Evolutionary conservation across 2,797 vertebrate species (phyloP).

Genomic region (Lateolabrax maculatus): DNA sequence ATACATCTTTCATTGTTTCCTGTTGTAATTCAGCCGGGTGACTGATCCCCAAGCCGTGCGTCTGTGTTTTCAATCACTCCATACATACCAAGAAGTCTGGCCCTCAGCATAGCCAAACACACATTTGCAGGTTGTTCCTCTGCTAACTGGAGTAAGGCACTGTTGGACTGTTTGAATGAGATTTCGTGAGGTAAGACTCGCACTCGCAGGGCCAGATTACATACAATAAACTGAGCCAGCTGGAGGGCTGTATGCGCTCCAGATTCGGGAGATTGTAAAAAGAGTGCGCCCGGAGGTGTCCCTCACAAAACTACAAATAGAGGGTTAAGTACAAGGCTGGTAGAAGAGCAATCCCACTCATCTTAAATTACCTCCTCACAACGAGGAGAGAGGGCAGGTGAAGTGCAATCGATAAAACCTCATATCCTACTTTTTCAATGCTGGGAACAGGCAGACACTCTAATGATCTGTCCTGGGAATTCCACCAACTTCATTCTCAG

Average conservation of each 20-base stretch:
- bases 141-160: slow-evolving; percentile 22
- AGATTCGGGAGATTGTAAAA: slow-evolving; percentile 66
- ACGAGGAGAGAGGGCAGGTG: slow-evolving; percentile 34
- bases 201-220: slow-evolving; percentile 8
- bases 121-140: background rate
- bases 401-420: slow-evolving; percentile 71
- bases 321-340: slow-evolving; percentile 36
- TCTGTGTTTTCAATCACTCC: slow-evolving; percentile 27
- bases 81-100: slow-evolving; percentile 1
- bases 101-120: slow-evolving; percentile 4
- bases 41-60: background rate
- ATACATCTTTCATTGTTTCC: slow-evolving; percentile 9
- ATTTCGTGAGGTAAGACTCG: slow-evolving; percentile 16
- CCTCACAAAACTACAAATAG: slow-evolving; percentile 45
- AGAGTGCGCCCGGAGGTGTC: slow-evolving; percentile 43
- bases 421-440: slow-evolving; percentile 44
- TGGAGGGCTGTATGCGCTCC: slow-evolving; percentile 62
- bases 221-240: slow-evolving; percentile 62
- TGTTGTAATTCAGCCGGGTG: background rate
- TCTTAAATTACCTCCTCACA: slow-evolving; percentile 51
- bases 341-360: slow-evolving; percentile 37
- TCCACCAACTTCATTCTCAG: slow-evolving; percentile 38
- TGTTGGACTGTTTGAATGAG: slow-evolving; percentile 10
- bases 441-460: slow-evolving; percentile 40
- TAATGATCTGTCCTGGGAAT: slow-evolving; percentile 73